These are phyloP conservation scores for Amaurobius ferox DNA, from an alignment of 2,888 invertebrate species.

Conservation along the genomic window DNA sequence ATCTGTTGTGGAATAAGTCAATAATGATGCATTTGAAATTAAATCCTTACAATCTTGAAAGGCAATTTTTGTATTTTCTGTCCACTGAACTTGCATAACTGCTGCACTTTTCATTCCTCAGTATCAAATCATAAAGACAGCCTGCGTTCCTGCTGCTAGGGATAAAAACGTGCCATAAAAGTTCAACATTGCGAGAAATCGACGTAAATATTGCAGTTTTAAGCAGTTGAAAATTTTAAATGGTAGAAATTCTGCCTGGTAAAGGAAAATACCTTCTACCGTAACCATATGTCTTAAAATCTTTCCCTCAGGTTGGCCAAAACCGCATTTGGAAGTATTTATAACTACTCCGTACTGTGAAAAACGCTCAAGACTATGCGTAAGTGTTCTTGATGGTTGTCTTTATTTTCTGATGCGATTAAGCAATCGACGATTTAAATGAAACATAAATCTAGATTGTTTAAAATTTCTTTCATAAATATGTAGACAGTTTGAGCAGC, in stretches of 20 bases:
- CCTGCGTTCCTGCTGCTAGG: not conserved
- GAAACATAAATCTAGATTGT: not conserved
- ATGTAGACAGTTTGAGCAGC: not conserved
- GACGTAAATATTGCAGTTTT: not conserved
- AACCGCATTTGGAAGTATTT: not conserved
- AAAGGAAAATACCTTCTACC: not conserved
- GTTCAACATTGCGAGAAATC: not conserved
- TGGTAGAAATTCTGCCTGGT: not conserved
- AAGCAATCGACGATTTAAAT: not conserved
- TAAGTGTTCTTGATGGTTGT: not conserved
- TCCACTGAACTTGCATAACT: slow-evolving; percentile 21
- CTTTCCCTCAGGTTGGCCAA: not conserved
- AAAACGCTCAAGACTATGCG: not conserved
- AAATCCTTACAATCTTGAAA: slow-evolving; percentile 35
- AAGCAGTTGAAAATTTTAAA: not conserved
- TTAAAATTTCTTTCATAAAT: not conserved
- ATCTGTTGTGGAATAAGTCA: too few relatives aligned
- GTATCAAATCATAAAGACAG: slow-evolving; percentile 10
- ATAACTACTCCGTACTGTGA: not conserved
- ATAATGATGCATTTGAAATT: slow-evolving; percentile 29
- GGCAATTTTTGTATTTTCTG: not conserved
- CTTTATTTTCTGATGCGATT: not conserved
- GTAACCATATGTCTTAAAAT: not conserved
- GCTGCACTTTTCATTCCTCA: not conserved
- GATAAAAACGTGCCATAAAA: not conserved